Evolutionary conservation across 2,888 invertebrate genomes (phyloP).

Genomic region (Limnephilus rhombicus): DNA sequence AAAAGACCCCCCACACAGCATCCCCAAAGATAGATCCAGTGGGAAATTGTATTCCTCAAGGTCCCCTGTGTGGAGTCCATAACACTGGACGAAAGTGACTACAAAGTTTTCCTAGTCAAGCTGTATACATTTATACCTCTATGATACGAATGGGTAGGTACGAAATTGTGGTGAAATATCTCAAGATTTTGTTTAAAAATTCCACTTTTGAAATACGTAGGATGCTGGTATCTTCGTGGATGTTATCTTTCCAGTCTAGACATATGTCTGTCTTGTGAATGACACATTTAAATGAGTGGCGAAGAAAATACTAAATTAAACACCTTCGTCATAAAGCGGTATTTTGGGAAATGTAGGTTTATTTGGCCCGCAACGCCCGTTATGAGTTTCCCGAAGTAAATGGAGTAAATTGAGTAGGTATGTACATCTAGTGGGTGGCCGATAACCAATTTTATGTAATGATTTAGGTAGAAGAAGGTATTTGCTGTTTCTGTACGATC

Average conservation of each 20-base stretch:
- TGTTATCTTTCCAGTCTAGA: not conserved
- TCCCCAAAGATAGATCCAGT: no score
- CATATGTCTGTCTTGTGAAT: not conserved
- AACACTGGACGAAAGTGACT: no score
- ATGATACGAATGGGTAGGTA: no score
- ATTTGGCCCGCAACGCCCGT: not conserved
- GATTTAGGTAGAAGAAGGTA: not conserved
- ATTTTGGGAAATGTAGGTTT: not conserved
- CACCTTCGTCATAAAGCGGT: not conserved
- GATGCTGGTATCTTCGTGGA: not conserved
- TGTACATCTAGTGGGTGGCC: not conserved
- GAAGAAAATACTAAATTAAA: not conserved
- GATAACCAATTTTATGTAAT: not conserved
- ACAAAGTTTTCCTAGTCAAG: no score
- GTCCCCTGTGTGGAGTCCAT: no score
- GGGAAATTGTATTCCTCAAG: no score
- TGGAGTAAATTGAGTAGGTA: not conserved
- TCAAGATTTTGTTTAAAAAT: not conserved
- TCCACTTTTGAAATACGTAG: not conserved
- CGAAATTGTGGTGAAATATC: not conserved
- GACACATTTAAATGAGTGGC: not conserved
- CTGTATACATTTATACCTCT: no score
- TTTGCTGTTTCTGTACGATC: not conserved
- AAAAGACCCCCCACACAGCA: no score
- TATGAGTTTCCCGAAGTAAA: not conserved